Percentiles rank a stretch among this genome's conserved stretches.
Evolutionary conservation across 2,797 vertebrate genomes (phyloP).

Genomic region (Sebastes hopkinsi): DNA sequence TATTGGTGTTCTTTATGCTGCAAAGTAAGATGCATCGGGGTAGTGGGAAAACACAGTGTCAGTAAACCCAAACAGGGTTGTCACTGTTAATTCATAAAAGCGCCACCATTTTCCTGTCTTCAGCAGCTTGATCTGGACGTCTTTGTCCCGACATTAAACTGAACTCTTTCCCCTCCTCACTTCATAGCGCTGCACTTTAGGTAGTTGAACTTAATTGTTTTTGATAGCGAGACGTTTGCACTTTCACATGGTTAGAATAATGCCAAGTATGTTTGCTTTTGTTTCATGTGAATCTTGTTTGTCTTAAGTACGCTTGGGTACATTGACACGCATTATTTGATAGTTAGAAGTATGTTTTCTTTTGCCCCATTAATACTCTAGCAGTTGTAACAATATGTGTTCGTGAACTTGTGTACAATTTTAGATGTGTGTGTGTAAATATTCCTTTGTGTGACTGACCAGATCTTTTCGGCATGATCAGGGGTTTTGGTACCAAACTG

Average conservation of each 20-base stretch:
- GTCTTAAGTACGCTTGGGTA: neutral
- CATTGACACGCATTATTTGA: neutral
- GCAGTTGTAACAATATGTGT: neutral
- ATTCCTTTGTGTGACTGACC: neutral
- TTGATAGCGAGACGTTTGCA: conserved; percentile 18
- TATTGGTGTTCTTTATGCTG: neutral
- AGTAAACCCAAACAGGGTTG: neutral
- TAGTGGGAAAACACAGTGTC: neutral
- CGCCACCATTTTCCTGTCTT: neutral
- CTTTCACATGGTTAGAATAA: neutral
- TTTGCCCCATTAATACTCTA: neutral
- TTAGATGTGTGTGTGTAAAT: neutral
- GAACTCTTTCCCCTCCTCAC: neutral
- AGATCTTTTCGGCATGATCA: neutral
- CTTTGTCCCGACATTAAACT: neutral
- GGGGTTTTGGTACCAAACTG: neutral
- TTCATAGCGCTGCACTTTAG: neutral
- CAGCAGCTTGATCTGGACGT: neutral
- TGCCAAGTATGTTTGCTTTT: neutral
- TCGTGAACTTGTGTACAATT: neutral
- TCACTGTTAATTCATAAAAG: neutral
- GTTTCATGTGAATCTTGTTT: neutral
- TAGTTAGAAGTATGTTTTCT: neutral
- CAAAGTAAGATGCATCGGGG: neutral
- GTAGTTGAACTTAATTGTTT: neutral